phyloP scores from a whole-genome alignment of 2,888 invertebrate species.

The Nasonovia ribisnigri region DNA sequence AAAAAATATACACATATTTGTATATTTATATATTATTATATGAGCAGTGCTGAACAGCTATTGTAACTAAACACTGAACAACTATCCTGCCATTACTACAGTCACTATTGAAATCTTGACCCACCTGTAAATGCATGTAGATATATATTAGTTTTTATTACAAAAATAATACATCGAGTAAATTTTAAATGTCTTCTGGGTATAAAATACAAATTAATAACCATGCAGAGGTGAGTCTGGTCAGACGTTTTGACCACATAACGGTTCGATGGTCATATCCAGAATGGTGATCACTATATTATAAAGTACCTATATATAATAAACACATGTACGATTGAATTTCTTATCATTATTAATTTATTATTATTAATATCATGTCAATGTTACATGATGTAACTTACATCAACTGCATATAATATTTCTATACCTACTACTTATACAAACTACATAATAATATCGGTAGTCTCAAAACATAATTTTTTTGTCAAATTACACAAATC shows the following conservation, averaged over 20 bases:
- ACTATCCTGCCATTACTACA: background rate
- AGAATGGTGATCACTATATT: background rate
- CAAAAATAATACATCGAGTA: background rate
- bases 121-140: background rate
- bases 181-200: background rate
- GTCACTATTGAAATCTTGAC: background rate
- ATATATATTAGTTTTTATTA: background rate
- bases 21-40: background rate
- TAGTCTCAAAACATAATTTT: background rate
- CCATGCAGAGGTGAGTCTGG: background rate
- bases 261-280: background rate
- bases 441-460: background rate
- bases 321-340: background rate
- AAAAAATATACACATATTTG: background rate
- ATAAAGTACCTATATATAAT: background rate
- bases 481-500: background rate
- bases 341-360: background rate
- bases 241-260: background rate
- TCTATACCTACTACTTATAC: no score
- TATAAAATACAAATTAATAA: background rate
- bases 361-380: background rate
- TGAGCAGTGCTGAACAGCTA: background rate
- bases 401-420: background rate
- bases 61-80: conserved; percentile 6
- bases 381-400: no score